Percentiles rank a stretch among this genome's conserved stretches.
Conservation (phyloP, 2,888 invertebrate genomes). For the Criorhina ranunculi region DNA sequence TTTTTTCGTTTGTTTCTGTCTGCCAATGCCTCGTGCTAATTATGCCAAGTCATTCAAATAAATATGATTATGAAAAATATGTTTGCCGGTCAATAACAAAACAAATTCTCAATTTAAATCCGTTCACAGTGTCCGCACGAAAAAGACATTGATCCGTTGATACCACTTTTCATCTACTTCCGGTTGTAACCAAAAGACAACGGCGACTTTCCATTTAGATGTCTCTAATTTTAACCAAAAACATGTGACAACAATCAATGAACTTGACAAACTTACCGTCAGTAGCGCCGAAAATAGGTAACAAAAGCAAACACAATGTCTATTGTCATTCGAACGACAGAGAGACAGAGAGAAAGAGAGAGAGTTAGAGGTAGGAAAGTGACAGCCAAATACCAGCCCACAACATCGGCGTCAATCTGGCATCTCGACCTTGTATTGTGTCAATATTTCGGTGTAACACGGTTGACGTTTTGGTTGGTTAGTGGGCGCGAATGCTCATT, state of each 20-base stretch:
- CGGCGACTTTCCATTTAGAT: slow-evolving; percentile 28
- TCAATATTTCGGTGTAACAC: slow-evolving; percentile 19
- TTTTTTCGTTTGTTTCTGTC: no score
- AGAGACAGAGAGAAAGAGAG: slow-evolving; percentile 21
- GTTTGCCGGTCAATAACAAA: slow-evolving; percentile 2
- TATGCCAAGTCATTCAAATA: slow-evolving; percentile 23
- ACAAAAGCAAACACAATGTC: slow-evolving; percentile 3
- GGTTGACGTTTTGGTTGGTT: slow-evolving; percentile 5
- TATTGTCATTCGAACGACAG: slow-evolving; percentile 26
- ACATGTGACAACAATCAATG: slow-evolving; percentile 61
- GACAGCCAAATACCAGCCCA: not conserved
- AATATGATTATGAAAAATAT: slow-evolving; percentile 16
- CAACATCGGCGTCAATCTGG: slow-evolving; percentile 23
- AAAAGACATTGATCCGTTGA: slow-evolving; percentile 44
- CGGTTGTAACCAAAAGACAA: slow-evolving; percentile 4
- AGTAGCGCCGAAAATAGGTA: slow-evolving; percentile 38
- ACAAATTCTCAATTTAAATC: not conserved
- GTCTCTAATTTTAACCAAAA: slow-evolving; percentile 39
- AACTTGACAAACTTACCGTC: slow-evolving; percentile 49
- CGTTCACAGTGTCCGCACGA: not conserved
- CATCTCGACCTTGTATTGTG: slow-evolving; percentile 56
- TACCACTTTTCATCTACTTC: slow-evolving; percentile 25
- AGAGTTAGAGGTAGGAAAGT: no score
- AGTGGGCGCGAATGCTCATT: slow-evolving; percentile 1
- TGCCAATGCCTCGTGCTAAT: not conserved